Evolutionary conservation across 2,797 vertebrate species (phyloP), one percentile per base, ranked within the genome.

Genomic region (Chiroxiphia lanceolata): DNA sequence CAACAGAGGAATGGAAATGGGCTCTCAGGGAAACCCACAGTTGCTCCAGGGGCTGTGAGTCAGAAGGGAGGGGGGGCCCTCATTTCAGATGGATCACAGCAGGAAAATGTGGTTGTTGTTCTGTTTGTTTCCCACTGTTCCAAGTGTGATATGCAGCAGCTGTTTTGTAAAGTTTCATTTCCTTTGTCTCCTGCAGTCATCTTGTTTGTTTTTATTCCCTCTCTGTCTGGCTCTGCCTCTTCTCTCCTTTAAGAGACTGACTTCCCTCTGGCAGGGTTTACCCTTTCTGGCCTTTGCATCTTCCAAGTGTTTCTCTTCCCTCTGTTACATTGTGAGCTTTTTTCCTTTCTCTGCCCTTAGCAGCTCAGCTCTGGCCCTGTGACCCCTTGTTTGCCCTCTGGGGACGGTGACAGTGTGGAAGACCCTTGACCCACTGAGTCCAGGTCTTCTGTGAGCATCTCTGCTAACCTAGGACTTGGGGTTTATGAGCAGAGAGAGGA

Each of bases 41-140:
- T 44, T 74, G 71, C 92, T 89, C 44, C 79, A 77, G 83, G 69
- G 86, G 31, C n/a, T 31, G 18, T 88, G 80, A 95, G 83, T 96
- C 95, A 93, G 65, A 81, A 83, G 45, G 65, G 33, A 75, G 53
- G 19, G 36, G 36, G 23, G 40, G 11, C 25, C 21, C 20, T 86
- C 6, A 31, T 86, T 90, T 86, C 38, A 89, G 15, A 38, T 71
- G 83, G 83, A 64, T 93, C 74, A 22, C 88, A 95, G 92, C 88
- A 83, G 95, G 88, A 65, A 71, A 64, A 54, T 57, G 53, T 38
- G 10, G 22, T 72, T 10, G 54, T 89, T 85, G 53, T 86, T 93
- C 65, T 91, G 20, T 94, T 93, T 85, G 68, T 87, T 81, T 95
- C 19, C 0, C 4, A 15, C 44, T n/a, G 25, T 89, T 94, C 59